Conservation (phyloP, 2,888 invertebrate species). For the Scelioninae gen. 2 region DNA sequence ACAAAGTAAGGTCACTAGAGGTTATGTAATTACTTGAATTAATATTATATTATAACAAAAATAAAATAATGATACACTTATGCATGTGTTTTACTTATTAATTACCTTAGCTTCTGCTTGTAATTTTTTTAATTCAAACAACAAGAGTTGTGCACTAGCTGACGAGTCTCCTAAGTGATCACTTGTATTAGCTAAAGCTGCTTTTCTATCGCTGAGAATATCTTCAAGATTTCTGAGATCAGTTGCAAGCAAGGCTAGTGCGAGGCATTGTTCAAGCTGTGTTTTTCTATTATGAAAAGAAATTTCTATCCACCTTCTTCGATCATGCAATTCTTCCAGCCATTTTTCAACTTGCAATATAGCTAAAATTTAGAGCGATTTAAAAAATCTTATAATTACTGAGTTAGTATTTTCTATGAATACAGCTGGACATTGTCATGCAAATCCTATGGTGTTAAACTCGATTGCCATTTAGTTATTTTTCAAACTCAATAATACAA, state of each 20-base stretch:
- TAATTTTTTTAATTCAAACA: constrained; percentile 82
- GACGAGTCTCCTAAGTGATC: constrained; percentile 84
- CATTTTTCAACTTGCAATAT: constrained; percentile 84
- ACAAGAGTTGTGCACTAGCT: constrained; percentile 81
- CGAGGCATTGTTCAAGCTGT: constrained; percentile 87
- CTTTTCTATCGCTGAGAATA: constrained; percentile 77
- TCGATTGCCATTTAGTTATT: too few relatives aligned
- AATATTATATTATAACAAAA: background rate
- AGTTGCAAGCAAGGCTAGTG: constrained; percentile 83
- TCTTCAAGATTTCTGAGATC: constrained; percentile 83
- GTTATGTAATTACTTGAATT: too few relatives aligned
- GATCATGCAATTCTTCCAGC: constrained; percentile 86
- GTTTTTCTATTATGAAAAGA: constrained; percentile 83
- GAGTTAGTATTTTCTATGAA: too few relatives aligned
- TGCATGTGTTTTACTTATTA: background rate
- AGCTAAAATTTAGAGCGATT: constrained; percentile 76
- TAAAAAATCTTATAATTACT: too few relatives aligned
- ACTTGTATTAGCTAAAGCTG: constrained; percentile 77
- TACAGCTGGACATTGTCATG: too few relatives aligned
- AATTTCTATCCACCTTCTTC: constrained; percentile 83
- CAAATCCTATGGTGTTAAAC: too few relatives aligned
- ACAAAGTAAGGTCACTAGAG: too few relatives aligned
- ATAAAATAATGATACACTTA: background rate
- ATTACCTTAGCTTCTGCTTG: constrained; percentile 82
- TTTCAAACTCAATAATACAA: too few relatives aligned